A percentile compares a stretch with the other conserved stretches of the same genome.
phyloP scores from a whole-genome alignment of 2,113 vertebrate species.

The Miniopterus natalensis region DNA sequence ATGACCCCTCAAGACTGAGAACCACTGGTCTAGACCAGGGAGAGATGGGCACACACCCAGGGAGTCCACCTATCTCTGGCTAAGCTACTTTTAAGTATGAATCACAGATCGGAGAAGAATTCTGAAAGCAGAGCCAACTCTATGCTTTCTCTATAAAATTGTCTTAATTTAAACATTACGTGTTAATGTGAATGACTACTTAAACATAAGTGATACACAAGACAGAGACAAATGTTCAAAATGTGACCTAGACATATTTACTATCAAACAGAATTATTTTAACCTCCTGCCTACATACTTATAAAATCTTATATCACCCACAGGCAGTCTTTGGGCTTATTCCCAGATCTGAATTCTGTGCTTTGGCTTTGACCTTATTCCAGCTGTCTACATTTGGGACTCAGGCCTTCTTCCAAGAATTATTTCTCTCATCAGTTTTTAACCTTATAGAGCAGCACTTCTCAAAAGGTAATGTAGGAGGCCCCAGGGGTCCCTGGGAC shows the following conservation, averaged over 20 bases:
- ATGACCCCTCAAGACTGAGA: background rate
- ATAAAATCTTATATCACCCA: background rate
- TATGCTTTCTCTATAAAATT: background rate
- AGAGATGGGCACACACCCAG: background rate
- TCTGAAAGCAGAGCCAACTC: conserved; percentile 2
- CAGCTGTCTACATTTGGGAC: background rate
- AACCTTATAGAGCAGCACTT: background rate
- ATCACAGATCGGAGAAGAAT: background rate
- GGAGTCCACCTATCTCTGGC: background rate
- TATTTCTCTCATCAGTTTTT: conserved; percentile 29
- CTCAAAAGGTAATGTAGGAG: background rate
- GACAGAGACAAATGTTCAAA: background rate
- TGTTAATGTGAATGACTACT: background rate
- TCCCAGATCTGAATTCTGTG: background rate
- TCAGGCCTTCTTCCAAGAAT: background rate
- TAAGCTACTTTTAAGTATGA: background rate
- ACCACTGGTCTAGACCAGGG: background rate
- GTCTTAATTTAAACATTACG: conserved; percentile 47
- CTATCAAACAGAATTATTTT: conserved; percentile 28
- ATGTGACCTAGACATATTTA: background rate
- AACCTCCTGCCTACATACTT: background rate
- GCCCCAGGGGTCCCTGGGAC: background rate
- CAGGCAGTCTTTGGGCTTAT: background rate
- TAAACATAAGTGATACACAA: background rate
- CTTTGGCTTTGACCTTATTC: conserved; percentile 3